Percentiles rank a stretch among this genome's conserved stretches.
Conservation (phyloP, 2,797 vertebrate genomes). For the Falco biarmicus region DNA sequence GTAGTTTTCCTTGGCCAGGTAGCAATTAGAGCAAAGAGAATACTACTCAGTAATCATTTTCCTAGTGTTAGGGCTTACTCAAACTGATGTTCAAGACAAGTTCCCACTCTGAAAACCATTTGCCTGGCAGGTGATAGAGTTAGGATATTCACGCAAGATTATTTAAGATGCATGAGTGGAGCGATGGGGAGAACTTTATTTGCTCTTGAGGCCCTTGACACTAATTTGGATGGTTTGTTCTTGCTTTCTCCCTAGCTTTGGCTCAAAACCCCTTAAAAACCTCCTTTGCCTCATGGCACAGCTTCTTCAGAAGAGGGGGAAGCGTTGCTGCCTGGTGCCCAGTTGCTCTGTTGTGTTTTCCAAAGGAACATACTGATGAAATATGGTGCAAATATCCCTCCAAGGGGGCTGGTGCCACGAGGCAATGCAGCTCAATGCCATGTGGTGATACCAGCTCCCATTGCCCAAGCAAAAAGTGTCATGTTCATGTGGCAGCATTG, state of each 20-base stretch:
- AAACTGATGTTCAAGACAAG: background rate
- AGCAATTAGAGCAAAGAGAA: background rate
- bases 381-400: background rate
- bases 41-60: background rate
- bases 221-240: background rate
- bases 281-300: background rate
- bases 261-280: background rate
- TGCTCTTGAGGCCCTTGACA: background rate
- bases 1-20: background rate
- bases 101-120: background rate
- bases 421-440: background rate
- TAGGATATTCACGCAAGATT: background rate
- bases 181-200: background rate
- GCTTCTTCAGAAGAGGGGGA: background rate
- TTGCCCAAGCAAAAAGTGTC: fast-evolving
- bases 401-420: background rate
- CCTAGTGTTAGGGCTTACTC: background rate
- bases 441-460: background rate
- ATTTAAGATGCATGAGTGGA: background rate
- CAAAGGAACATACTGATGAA: background rate
- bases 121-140: background rate
- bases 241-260: background rate
- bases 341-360: background rate
- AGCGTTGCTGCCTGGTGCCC: background rate
- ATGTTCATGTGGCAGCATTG: fast-evolving